A percentile compares a stretch with the other conserved stretches of the same genome.
These are phyloP conservation scores for Athalia circularis DNA, from an alignment of 2,888 invertebrate species.

Conservation along the genomic window DNA sequence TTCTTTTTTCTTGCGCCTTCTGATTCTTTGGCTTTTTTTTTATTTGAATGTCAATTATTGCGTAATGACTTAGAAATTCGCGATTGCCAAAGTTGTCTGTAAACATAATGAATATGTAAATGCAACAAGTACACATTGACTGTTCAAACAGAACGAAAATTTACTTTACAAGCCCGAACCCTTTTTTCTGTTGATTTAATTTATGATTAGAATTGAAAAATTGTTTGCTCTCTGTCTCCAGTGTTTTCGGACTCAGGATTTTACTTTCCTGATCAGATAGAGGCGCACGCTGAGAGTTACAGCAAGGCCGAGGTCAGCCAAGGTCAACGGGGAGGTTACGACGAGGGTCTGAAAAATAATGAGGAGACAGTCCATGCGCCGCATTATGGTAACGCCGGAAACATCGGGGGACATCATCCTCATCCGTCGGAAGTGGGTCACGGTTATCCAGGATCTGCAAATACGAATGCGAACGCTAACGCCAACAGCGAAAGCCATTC, in stretches of 20 bases:
- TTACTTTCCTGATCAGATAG: constrained; percentile 45
- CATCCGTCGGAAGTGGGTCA: constrained; percentile 17
- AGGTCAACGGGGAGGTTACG: not conserved
- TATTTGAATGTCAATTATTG: not conserved
- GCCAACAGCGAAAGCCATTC: constrained; percentile 14
- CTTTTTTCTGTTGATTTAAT: not conserved
- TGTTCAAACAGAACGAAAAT: too few species aligned
- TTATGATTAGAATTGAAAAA: not conserved
- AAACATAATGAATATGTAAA: too few species aligned
- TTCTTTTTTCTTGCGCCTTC: not conserved
- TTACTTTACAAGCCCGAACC: too few species aligned
- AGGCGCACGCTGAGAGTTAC: constrained; percentile 41
- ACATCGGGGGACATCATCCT: not conserved
- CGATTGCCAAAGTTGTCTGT: too few species aligned
- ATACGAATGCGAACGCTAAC: not conserved
- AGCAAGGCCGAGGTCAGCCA: constrained; percentile 44
- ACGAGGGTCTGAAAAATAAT: not conserved
- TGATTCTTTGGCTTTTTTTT: not conserved
- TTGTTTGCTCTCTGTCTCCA: not conserved
- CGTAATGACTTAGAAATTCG: not conserved
- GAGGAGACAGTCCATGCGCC: not conserved
- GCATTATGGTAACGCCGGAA: not conserved
- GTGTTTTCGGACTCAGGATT: constrained; percentile 30
- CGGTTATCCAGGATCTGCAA: constrained; percentile 3
- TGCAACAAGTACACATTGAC: too few species aligned